Conservation (phyloP, 2,797 vertebrate species). For the Darevskia mixta region DNA sequence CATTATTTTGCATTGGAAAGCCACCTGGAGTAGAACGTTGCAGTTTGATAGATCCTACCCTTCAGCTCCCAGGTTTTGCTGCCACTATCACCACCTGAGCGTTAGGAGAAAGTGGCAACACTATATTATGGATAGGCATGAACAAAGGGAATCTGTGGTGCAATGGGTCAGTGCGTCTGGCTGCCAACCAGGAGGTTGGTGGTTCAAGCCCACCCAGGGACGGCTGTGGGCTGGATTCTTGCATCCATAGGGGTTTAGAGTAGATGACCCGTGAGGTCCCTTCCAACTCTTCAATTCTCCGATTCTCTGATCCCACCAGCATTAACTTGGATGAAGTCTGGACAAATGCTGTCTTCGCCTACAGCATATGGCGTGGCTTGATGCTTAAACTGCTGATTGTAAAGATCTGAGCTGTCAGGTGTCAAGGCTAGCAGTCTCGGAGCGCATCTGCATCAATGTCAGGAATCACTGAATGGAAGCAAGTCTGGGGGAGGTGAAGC, state of each 20-base stretch:
- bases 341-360: not conserved
- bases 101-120: not conserved
- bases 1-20: not conserved
- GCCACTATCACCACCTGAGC: not conserved
- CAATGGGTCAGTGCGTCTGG: too few relatives aligned
- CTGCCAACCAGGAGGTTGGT: too few relatives aligned
- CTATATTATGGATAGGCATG: not conserved
- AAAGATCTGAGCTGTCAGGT: not conserved
- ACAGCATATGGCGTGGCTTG: not conserved
- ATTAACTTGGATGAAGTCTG: not conserved
- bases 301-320: not conserved
- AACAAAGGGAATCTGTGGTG: too few relatives aligned
- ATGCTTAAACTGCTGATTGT: slow-evolving; percentile 3
- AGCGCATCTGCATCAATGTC: not conserved
- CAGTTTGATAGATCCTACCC: not conserved
- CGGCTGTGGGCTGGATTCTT: too few relatives aligned
- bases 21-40: not conserved
- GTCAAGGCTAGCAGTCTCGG: not conserved
- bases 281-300: too few relatives aligned
- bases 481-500: not conserved
- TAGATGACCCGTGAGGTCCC: too few relatives aligned
- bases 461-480: not conserved
- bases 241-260: too few relatives aligned
- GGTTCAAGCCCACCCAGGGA: too few relatives aligned
- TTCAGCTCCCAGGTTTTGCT: not conserved